Base-by-base conservation (phyloP, 2,113 vertebrate species). In the Hippocampus zosterae region DNA sequence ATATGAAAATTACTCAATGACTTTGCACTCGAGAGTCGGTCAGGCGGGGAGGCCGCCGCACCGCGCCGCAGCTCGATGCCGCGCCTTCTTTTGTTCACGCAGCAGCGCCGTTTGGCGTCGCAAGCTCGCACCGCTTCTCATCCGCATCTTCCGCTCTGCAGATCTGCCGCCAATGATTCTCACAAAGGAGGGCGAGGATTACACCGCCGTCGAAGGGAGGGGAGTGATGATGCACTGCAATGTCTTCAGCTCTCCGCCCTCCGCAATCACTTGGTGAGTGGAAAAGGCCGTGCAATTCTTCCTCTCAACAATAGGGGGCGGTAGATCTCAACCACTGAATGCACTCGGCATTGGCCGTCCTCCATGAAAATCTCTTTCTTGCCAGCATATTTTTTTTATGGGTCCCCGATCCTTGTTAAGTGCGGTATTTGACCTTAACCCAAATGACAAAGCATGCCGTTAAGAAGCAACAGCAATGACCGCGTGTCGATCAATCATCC, bases 141-240 rank as follows among this genome's bases (percentile, higher is more conserved):
- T 48, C 59, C 42, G 3, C 25, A 66, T 72, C 25, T 77, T 13
- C 23, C 55, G 8, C 19, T 77, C 65, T 70, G 64, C 81, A 99
- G 97, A 98, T 84, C 89, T 96, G 48, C 85, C 84, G 33, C 97
- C 97, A 0, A 79, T 96, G 89, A 94, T 99, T 33, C 68, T 97
- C 79, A 99, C 96, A 0, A 83, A 84, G 5, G 91, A 96, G 3
- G 91, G 69, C 46, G 92, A 93, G 69, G 90, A 87, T 3, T 98
- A 98, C 1, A 92, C 90, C 0, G 85, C 94, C 0, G 95, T 96
- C 8, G 89, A 91, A 71, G 93, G 94, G 3, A 91, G 91, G 75
- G 87, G 84, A 10, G 91, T 92, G 52, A 88, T 91, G 80, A 89
- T 98, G 76, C 90, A 93, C 72, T 99, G 96, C 42, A 83, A 92